Conservation (phyloP, 2,888 invertebrate species). For the Kryphioiulus occultus region DNA sequence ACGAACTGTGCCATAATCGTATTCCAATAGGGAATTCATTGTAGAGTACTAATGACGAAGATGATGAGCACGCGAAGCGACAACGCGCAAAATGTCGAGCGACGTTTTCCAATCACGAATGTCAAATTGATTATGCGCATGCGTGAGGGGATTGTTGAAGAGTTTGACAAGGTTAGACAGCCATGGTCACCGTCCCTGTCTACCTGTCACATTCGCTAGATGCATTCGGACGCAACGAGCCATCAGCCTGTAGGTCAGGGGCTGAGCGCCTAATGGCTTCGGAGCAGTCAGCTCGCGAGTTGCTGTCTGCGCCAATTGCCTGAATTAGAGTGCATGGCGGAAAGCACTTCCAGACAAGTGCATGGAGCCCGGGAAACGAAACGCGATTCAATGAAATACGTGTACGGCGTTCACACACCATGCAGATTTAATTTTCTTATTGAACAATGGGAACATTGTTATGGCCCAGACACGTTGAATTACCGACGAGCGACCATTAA, state of each 20-base stretch:
- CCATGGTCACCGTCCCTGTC: slow-evolving; percentile 46
- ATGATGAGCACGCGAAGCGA: slow-evolving; percentile 39
- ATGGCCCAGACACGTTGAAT: neutral
- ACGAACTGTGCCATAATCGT: slow-evolving; percentile 35
- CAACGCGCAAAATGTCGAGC: slow-evolving; percentile 26
- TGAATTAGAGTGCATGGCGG: neutral
- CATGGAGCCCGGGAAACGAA: neutral
- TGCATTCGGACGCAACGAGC: neutral
- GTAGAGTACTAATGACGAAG: neutral
- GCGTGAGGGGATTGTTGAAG: slow-evolving; percentile 34
- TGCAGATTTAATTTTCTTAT: neutral
- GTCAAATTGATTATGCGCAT: slow-evolving; percentile 43
- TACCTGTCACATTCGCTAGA: slow-evolving; percentile 34
- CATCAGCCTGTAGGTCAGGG: neutral
- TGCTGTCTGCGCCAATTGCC: neutral
- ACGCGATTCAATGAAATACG: neutral
- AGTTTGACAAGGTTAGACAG: slow-evolving; percentile 49
- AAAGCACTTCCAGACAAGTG: neutral
- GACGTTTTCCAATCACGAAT: slow-evolving; percentile 28
- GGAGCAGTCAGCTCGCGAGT: neutral
- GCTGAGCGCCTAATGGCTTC: slow-evolving; percentile 1
- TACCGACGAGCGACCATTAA: neutral
- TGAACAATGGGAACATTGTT: slow-evolving; percentile 8
- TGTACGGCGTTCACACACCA: neutral
- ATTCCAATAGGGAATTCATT: neutral